These are phyloP conservation scores for Gymnopithys bicolor DNA, from an alignment of 2,797 vertebrate genomes.

Conservation along the genomic window DNA sequence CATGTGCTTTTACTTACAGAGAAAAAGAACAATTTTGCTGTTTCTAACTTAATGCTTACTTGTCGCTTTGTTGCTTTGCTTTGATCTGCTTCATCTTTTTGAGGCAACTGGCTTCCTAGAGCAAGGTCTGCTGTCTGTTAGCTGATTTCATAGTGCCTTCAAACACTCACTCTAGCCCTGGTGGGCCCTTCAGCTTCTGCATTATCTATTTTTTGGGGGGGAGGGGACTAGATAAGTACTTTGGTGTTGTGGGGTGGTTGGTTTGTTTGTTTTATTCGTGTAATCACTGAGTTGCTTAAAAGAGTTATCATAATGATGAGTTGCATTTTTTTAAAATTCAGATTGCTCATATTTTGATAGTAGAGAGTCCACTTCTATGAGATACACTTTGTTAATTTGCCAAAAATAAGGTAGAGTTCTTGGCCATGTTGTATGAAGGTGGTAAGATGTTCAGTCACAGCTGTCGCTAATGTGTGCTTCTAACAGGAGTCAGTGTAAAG, in stretches of 20 bases:
- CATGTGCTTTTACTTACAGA: not conserved
- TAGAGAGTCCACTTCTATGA: not conserved
- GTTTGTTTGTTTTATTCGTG: not conserved
- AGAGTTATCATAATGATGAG: not conserved
- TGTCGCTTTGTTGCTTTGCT: not conserved
- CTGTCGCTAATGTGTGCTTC: not conserved
- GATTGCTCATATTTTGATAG: not conserved
- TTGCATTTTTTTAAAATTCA: not conserved
- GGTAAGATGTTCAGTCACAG: not conserved
- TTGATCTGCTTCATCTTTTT: not conserved
- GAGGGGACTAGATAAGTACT: not conserved
- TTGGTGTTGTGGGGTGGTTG: not conserved
- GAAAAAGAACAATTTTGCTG: not conserved
- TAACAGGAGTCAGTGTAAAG: not conserved
- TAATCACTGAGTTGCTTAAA: not conserved
- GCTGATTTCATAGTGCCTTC: rapidly evolving
- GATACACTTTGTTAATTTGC: not conserved
- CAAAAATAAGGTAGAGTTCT: not conserved
- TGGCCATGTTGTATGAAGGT: not conserved
- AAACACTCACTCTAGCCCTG: not conserved
- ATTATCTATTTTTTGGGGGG: not conserved
- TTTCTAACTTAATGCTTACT: not conserved
- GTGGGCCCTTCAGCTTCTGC: not conserved
- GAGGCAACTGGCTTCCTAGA: not conserved
- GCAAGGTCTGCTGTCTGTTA: not conserved